A percentile compares a stretch with the other conserved stretches of the same genome.
phyloP scores from a whole-genome alignment of 2,797 vertebrate species.

The Odontamblyopus lacepedii region DNA sequence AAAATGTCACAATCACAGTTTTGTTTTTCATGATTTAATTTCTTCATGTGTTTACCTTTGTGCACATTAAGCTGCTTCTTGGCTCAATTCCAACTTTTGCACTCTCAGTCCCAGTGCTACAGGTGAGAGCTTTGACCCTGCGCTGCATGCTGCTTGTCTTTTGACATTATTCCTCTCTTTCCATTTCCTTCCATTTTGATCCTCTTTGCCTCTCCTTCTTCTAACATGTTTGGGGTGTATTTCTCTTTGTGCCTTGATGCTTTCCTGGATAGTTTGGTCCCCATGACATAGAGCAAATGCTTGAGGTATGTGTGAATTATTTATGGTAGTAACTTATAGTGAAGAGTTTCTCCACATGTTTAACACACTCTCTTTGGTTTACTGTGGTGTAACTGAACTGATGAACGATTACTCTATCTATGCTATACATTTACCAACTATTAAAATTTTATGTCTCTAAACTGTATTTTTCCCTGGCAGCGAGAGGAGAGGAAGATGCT shows the following conservation, averaged over 20 bases:
- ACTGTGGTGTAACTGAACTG: neutral
- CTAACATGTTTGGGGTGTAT: slow-evolving; percentile 72
- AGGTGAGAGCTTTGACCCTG: slow-evolving; percentile 69
- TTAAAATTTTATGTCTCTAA: slow-evolving; percentile 25
- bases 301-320: slow-evolving; percentile 79
- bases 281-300: slow-evolving; percentile 84
- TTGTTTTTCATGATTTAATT: slow-evolving; percentile 53
- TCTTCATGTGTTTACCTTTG: slow-evolving; percentile 62
- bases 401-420: slow-evolving; percentile 1
- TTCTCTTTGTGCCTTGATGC: slow-evolving; percentile 74
- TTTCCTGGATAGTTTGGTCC: slow-evolving; percentile 83
- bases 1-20: slow-evolving; percentile 23
- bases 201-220: slow-evolving; percentile 29
- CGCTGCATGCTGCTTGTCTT: slow-evolving; percentile 49
- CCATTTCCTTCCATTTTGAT: slow-evolving; percentile 29
- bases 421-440: slow-evolving; percentile 5
- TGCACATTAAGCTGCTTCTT: slow-evolving; percentile 75
- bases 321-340: slow-evolving; percentile 22
- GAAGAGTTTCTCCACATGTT: slow-evolving; percentile 4
- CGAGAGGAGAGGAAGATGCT: slow-evolving; percentile 89
- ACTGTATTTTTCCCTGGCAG: slow-evolving; percentile 63
- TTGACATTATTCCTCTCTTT: slow-evolving; percentile 29
- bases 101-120: slow-evolving; percentile 81
- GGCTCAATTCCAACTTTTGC: slow-evolving; percentile 87
- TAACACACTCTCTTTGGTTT: slow-evolving; percentile 16